Conservation (phyloP, 2,888 invertebrate species). For the Julus scandinavius region DNA sequence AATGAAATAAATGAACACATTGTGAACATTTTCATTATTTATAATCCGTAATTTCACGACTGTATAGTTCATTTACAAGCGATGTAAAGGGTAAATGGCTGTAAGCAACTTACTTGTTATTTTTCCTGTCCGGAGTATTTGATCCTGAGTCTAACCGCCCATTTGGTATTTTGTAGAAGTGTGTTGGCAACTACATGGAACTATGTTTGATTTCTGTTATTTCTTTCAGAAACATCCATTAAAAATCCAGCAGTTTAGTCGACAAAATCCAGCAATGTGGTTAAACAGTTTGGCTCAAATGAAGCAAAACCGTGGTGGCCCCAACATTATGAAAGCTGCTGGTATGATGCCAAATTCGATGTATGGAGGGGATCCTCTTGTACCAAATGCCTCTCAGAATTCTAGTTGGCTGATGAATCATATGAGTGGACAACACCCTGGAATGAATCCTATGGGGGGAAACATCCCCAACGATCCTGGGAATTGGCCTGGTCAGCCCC, state of each 20-base stretch:
- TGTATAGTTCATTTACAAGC: too few relatives aligned
- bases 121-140: too few relatives aligned
- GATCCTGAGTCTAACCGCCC: not conserved
- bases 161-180: not conserved
- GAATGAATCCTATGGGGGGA: slow-evolving; percentile 52
- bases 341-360: slow-evolving; percentile 56
- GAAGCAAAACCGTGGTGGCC: slow-evolving; percentile 62
- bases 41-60: too few relatives aligned
- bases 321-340: slow-evolving; percentile 56
- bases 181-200: not conserved
- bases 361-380: slow-evolving; percentile 55
- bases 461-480: not conserved
- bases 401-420: slow-evolving; percentile 58
- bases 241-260: slow-evolving; percentile 86
- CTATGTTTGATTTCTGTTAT: not conserved
- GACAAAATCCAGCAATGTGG: slow-evolving; percentile 85
- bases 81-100: too few relatives aligned
- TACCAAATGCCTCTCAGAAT: slow-evolving; percentile 54
- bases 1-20: too few relatives aligned
- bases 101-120: too few relatives aligned
- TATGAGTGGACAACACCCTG: slow-evolving; percentile 54
- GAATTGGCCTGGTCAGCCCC: slow-evolving; percentile 13
- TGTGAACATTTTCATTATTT: too few relatives aligned
- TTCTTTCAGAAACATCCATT: slow-evolving; percentile 85
- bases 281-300: slow-evolving; percentile 78